Conservation (phyloP, 2,888 invertebrate species). For the Nomada fabriciana region DNA sequence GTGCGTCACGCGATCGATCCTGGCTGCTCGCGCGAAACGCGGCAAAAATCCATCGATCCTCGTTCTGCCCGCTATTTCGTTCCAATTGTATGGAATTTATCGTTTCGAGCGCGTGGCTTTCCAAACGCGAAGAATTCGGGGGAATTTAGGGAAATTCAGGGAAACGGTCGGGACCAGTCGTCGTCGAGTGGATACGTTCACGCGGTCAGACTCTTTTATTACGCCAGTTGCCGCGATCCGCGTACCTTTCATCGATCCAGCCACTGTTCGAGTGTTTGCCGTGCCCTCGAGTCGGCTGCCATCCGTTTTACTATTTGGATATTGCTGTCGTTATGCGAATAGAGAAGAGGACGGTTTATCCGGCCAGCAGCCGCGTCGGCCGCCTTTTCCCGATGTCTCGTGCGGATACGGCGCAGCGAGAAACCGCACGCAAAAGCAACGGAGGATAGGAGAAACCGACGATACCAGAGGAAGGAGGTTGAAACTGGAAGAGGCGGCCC, state of each 20-base stretch:
- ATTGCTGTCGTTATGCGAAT: conserved; percentile 62
- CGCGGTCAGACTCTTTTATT: conserved; percentile 63
- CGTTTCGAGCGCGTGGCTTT: conserved; percentile 4
- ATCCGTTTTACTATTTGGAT: conserved; percentile 73
- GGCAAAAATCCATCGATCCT: background rate
- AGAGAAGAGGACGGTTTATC: conserved; percentile 13
- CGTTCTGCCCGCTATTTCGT: background rate
- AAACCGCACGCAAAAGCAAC: conserved; percentile 20
- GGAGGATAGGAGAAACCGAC: background rate
- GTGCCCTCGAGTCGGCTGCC: conserved; percentile 73
- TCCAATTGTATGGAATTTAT: background rate
- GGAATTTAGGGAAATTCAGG: background rate
- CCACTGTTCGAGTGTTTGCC: conserved; percentile 74
- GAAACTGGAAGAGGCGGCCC: background rate
- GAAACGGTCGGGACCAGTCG: background rate
- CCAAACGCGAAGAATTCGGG: conserved; percentile 10
- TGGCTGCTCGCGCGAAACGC: background rate
- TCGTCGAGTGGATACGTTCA: conserved; percentile 36
- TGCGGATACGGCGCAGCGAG: background rate
- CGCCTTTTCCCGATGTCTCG: background rate
- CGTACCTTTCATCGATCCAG: conserved; percentile 69
- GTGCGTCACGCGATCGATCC: background rate
- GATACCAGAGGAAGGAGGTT: background rate
- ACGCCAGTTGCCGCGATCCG: conserved; percentile 43
- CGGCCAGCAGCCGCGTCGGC: conserved; percentile 8